Percentiles rank a stretch among this genome's conserved stretches.
phyloP scores from a whole-genome alignment of 2,797 vertebrate genomes.

The Hemitrygon akajei region DNA sequence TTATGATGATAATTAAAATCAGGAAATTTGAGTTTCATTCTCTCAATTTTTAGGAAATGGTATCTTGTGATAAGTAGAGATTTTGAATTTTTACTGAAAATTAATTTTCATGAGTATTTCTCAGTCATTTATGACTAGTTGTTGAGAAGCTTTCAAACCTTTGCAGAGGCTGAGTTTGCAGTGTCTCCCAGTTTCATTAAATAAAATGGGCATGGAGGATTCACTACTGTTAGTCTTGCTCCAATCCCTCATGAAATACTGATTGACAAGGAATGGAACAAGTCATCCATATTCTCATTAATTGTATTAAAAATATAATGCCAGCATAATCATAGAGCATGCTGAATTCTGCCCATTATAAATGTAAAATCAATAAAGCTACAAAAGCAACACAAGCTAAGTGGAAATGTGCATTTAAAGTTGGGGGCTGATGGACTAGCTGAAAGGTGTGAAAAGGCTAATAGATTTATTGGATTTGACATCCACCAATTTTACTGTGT shows the following conservation, averaged over 20 bases:
- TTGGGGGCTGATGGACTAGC: not conserved
- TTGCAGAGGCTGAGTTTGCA: not conserved
- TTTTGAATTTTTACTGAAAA: not conserved
- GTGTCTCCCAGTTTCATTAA: not conserved
- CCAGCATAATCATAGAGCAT: not conserved
- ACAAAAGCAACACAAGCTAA: not conserved
- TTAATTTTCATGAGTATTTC: not conserved
- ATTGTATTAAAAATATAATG: not conserved
- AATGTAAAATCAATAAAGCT: not conserved
- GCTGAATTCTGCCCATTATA: not conserved
- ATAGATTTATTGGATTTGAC: not conserved
- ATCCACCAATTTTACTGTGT: not conserved
- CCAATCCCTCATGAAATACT: not conserved
- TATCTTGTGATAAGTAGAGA: not conserved
- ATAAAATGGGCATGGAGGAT: not conserved
- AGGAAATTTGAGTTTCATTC: not conserved
- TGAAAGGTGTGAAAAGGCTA: constrained; percentile 27
- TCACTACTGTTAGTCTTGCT: not conserved
- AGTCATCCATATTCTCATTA: not conserved
- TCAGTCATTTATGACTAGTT: not conserved
- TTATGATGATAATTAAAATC: not conserved
- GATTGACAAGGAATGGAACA: not conserved
- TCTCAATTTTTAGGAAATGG: not conserved
- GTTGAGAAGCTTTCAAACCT: not conserved
- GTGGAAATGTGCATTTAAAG: not conserved